Evolutionary conservation across 2,888 invertebrate species (phyloP), one percentile per base, ranked within the genome.

Genomic region (Agriopis aurantiaria): DNA sequence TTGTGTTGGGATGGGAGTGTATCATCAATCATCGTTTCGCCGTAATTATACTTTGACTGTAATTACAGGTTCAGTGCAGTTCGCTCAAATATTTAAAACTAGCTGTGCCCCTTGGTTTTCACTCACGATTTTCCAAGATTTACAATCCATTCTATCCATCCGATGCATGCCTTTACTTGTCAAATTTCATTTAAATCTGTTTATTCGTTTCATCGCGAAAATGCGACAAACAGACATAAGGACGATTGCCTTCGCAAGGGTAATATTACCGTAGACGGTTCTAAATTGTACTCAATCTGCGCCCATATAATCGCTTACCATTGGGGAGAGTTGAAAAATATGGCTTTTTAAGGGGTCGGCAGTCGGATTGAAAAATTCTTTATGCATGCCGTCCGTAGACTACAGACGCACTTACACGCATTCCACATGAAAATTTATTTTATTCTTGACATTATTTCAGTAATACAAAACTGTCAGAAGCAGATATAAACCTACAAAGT

Each of bases 1-100:
- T 62, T 68, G 61, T 62, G 45, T 57, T 48, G 61, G n/a, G 23
- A 52, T 48, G 56, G n/a, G 23, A 12, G 17, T 23, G 45, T 9
- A 33, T 52, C 48, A 52, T 68, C 40, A 68, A 68, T 57, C 67
- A 62, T 61, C 6, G 45, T 62, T 55, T 60, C 55, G 11, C 17
- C 10, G 56, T 62, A 57, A 67, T 68, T 62, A 62, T 45, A 62
- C 59, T 43, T 43, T 14, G 51, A 52, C 51, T 61, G 41, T 60
- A 46, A 53, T 60, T 66, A 46, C 56, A 48, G 56, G 48, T 56
- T 64, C n/a, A 48, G 51, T 40, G 17, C 46, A 64, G 40, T 40
- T 56, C 14, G 56, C 40, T 64, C 45, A 51, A 62, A 60, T 46
- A 33, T 45, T 45, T 17, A 7, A 6, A 23, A 12, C 23, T 46